A percentile compares a stretch with the other conserved stretches of the same genome.
Conservation (phyloP, 2,113 vertebrate genomes). For the Potamarius usumacintae region DNA sequence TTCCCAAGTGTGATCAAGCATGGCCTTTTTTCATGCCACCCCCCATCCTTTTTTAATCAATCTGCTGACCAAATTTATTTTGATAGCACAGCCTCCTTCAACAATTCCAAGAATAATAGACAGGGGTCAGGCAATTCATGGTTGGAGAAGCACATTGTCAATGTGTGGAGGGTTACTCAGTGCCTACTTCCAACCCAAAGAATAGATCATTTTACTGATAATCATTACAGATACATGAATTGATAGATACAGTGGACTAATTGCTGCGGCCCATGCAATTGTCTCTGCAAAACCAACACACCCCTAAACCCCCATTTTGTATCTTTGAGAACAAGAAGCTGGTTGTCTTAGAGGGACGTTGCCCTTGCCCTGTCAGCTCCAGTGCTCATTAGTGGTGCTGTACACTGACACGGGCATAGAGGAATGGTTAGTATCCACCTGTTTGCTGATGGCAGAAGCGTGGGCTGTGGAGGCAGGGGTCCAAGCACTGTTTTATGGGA, state of each 20-base stretch:
- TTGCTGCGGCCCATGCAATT: background rate
- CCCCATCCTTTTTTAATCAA: constrained; percentile 62
- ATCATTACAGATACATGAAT: background rate
- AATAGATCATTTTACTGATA: background rate
- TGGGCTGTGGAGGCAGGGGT: constrained; percentile 34
- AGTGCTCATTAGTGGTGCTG: constrained; percentile 39
- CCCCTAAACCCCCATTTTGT: constrained; percentile 51
- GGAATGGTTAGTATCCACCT: constrained; percentile 34
- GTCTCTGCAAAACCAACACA: constrained; percentile 23
- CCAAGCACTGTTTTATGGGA: background rate
- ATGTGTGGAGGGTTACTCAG: constrained; percentile 70
- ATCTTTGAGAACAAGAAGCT: constrained; percentile 39
- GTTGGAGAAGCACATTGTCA: constrained; percentile 39
- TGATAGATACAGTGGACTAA: constrained; percentile 24
- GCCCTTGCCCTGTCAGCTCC: constrained; percentile 35
- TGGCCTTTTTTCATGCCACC: constrained; percentile 47
- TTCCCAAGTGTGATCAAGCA: constrained; percentile 66
- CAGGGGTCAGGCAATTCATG: constrained; percentile 67
- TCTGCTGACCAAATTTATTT: constrained; percentile 64
- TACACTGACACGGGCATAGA: constrained; percentile 33
- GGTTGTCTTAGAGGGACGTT: constrained; percentile 38
- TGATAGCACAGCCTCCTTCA: constrained; percentile 75
- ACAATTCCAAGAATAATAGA: constrained; percentile 84
- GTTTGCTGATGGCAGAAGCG: constrained; percentile 35
- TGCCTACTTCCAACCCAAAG: constrained; percentile 38